Conservation (phyloP, 2,888 invertebrate species). For the Apantesis nais region DNA sequence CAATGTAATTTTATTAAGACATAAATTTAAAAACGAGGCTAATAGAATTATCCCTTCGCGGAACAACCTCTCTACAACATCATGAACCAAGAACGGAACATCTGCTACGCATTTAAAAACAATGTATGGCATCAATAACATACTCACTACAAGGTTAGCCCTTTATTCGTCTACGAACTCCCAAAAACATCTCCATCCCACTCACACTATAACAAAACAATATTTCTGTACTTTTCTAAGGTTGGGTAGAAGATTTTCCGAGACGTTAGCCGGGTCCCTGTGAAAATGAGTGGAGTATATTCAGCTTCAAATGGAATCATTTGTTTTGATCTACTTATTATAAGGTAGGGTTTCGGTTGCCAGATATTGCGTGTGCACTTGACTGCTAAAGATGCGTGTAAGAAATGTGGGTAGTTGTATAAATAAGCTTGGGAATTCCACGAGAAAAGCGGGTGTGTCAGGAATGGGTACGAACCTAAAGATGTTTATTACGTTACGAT, state of each 20-base stretch:
- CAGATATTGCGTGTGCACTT: slow-evolving; percentile 34
- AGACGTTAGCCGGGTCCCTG: slow-evolving; percentile 61
- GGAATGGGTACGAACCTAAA: neutral
- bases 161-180: slow-evolving; percentile 49
- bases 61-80: slow-evolving; percentile 47
- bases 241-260: slow-evolving; percentile 64
- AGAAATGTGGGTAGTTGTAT: slow-evolving; percentile 19
- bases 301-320: slow-evolving; percentile 75
- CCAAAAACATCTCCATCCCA: slow-evolving; percentile 43
- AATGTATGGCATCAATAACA: slow-evolving; percentile 70
- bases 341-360: slow-evolving; percentile 29
- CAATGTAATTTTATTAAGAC: neutral
- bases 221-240: slow-evolving; percentile 46
- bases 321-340: slow-evolving; percentile 69
- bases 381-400: slow-evolving; percentile 17
- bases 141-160: slow-evolving; percentile 55
- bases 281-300: slow-evolving; percentile 72
- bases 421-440: slow-evolving; percentile 8
- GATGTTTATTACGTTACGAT: neutral
- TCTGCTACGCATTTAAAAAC: slow-evolving; percentile 64
- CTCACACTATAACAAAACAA: slow-evolving; percentile 26
- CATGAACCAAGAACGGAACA: slow-evolving; percentile 50
- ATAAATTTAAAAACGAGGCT: slow-evolving; percentile 20
- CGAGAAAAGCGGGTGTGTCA: neutral
- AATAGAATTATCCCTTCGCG: slow-evolving; percentile 22